These are phyloP conservation scores for Amblyjoppa proteus DNA, from an alignment of 2,888 invertebrate genomes.

Conservation along the genomic window DNA sequence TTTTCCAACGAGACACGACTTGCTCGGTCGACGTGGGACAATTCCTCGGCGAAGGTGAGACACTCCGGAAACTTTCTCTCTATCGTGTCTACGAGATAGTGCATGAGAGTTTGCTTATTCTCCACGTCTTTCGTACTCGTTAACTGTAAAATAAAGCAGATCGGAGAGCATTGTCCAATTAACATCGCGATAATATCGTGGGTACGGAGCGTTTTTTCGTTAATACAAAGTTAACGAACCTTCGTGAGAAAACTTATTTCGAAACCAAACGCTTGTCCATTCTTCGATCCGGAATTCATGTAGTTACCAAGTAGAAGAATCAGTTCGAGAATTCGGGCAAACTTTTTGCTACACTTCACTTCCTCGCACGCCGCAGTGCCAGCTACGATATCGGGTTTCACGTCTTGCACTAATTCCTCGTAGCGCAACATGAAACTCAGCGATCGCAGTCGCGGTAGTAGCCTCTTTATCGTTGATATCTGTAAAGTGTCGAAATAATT, in stretches of 20 bases:
- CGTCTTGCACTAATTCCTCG: constrained; percentile 93
- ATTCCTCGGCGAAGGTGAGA: constrained; percentile 93
- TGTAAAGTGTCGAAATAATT: constrained; percentile 76
- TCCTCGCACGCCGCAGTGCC: constrained; percentile 98
- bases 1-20: constrained; percentile 94
- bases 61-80: constrained; percentile 96
- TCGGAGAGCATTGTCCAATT: constrained; percentile 30
- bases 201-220: constrained; percentile 21
- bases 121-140: constrained; percentile 97
- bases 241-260: constrained; percentile 98
- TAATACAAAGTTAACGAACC: constrained; percentile 85
- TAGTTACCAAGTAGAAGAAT: constrained; percentile 97
- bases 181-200: constrained; percentile 47
- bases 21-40: constrained; percentile 96
- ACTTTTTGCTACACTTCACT: constrained; percentile 94
- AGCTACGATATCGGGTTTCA: constrained; percentile 97
- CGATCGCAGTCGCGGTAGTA: constrained; percentile 94
- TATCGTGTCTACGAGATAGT: constrained; percentile 95
- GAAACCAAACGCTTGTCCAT: constrained; percentile 97
- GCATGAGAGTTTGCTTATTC: constrained; percentile 96
- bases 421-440: constrained; percentile 96
- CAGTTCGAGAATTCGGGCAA: constrained; percentile 95
- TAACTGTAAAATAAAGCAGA: constrained; percentile 85
- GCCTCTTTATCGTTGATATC: constrained; percentile 95
- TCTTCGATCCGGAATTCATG: constrained; percentile 98